Base-by-base conservation (phyloP, 2,888 invertebrate species). In the Mesorhabditis belari region DNA sequence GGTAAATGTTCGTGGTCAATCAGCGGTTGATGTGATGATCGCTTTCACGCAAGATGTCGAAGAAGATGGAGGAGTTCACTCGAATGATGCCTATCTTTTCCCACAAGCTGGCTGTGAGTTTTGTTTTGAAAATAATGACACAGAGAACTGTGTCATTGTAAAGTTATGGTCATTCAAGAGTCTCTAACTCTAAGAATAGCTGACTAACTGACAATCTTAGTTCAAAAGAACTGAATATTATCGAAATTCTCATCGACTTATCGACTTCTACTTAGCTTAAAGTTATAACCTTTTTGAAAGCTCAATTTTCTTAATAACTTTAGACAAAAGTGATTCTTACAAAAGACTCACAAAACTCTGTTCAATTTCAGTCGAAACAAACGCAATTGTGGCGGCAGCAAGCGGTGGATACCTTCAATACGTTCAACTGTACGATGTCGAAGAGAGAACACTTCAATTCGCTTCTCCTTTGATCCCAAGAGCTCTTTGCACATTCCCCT, bases 21-120 rank as follows among this genome's bases (percentile, higher is more conserved):
- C 70, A 4, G 57, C 56, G 19, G 28, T 70, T 1, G 50, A 65
- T 50, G 59, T 70, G 24, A 57, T 66, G 25, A 58, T 67, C 3
- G 70, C 64, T 5, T 72, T 72, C 63, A 69, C 69, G 0, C 67
- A 69, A 56, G 72, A 72, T 53, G 63, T 66, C 4, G 65, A 55
- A 23, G 27, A 49, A 1, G 69, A 72, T 50, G 58, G 60, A 12
- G 70, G 70, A 4, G 54, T 57, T 29, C 69, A 70, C 28, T 68
- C 69, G 21, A 66, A 66, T 29, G 59, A 60, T 29, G 64, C 66
- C 19, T 66, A 62, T 23, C 28, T 64, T 6, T 71, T 59, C 57
- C 71, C 71, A 5, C 27, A 63, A 50, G 66, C 63, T 29, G 61
- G 65, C 27, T 51, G 28, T 50, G n/a, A 2, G 51, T 50, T 21